A percentile compares a stretch with the other conserved stretches of the same genome.
These are phyloP conservation scores for Bradysia coprophila DNA, from an alignment of 1,140 invertebrate genomes.

Conservation along the genomic window DNA sequence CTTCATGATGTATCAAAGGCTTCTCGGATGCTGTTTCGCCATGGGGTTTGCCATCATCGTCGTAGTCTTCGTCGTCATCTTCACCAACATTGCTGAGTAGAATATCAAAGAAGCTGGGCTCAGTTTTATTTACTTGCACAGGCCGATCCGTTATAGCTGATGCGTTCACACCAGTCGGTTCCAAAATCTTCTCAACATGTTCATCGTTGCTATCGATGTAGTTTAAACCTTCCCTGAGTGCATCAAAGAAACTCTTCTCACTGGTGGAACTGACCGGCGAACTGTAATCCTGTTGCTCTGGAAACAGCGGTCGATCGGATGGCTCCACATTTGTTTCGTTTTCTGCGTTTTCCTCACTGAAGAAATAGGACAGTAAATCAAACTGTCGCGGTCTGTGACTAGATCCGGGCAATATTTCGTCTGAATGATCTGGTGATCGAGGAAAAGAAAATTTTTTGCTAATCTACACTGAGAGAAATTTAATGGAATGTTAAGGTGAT, in stretches of 20 bases:
- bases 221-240: conserved; percentile 18
- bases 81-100: background rate
- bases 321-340: background rate
- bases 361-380: conserved; percentile 20
- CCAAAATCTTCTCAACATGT: too few species aligned
- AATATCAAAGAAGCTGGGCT: too few species aligned
- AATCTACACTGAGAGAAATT: too few species aligned
- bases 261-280: conserved; percentile 7
- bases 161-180: too few species aligned
- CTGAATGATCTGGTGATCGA: background rate
- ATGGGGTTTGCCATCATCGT: conserved; percentile 4
- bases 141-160: too few species aligned
- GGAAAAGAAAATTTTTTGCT: too few species aligned
- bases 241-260: conserved; percentile 20
- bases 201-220: conserved; percentile 20
- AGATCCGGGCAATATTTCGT: background rate
- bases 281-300: too few species aligned
- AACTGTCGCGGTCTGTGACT: conserved; percentile 16
- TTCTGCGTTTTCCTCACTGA: conserved; percentile 8
- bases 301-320: too few species aligned
- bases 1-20: background rate
- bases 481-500: too few species aligned
- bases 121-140: too few species aligned
- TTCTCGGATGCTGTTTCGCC: background rate
- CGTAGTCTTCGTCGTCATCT: background rate